Evolutionary conservation across 2,888 invertebrate species (phyloP), one percentile per base, ranked within the genome.

Genomic region (Parnassius smintheus): DNA sequence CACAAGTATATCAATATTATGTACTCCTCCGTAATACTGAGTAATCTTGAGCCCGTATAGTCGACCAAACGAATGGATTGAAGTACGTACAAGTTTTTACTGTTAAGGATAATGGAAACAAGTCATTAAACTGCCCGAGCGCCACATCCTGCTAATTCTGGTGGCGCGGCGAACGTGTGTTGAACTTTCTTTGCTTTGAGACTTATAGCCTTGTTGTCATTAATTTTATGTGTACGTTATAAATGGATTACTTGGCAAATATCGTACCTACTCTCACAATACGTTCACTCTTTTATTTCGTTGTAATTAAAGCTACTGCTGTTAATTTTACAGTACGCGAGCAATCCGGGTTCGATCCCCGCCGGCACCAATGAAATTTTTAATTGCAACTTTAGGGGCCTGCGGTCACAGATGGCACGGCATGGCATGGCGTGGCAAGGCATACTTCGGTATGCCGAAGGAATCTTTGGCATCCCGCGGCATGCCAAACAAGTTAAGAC

Each of bases 31-130:
- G 7, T 7, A 7, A 7, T 35, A 35, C 25, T 4, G 12, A 52
- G 52, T 49, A 49, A 49, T 11, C 50, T 12, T 11, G 18, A 59
- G 12, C 22, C 9, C 48, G 12, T 48, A 25, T 9, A 45, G 2
- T 51, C 22, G 7, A 44, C 9, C n/a, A 7, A 35, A 59, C 42
- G 42, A 59, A 60, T 41, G 44, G 25, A 44, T 25, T 49, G 7
- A 10, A 13, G 10, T n/a, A 44, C 18, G 22, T 49, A 49, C 54
- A 62, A 59, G 59, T 59, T 54, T 59, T 41, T 51, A 35, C 55
- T 49, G 51, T 51, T 50, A 59, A 13, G 55, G 54, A 55, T 63
- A 63, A 63, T 63, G 59, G 59, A 63, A 59, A 63, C 58, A 55
- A 59, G 62, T 59, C 55, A 59, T 63, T 63, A 35, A 35, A 63